These are phyloP conservation scores for Xiphydria camelus DNA, from an alignment of 2,888 invertebrate genomes.

Conservation along the genomic window DNA sequence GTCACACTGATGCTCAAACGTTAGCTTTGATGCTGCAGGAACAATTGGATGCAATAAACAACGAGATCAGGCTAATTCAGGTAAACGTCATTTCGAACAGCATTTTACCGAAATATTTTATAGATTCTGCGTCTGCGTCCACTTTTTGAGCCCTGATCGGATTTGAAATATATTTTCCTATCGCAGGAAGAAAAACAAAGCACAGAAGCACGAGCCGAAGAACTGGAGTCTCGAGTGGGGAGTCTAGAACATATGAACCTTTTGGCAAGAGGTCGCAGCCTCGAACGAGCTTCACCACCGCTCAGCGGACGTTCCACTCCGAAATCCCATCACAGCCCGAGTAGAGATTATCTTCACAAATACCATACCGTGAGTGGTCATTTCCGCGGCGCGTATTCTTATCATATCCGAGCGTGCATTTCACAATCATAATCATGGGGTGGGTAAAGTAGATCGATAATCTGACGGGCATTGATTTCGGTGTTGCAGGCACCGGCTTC, in stretches of 20 bases:
- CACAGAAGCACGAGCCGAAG: slow-evolving; percentile 96
- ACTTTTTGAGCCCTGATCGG: not conserved
- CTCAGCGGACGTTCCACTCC: slow-evolving; percentile 90
- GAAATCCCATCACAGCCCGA: slow-evolving; percentile 76
- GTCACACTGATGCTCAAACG: slow-evolving; percentile 91
- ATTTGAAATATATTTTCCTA: slow-evolving; percentile 36
- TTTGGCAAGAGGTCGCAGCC: slow-evolving; percentile 72
- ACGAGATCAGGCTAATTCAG: slow-evolving; percentile 83
- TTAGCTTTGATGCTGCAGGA: slow-evolving; percentile 98
- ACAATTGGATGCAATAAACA: slow-evolving; percentile 99
- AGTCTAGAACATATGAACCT: slow-evolving; percentile 94
- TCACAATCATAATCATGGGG: too few relatives aligned
- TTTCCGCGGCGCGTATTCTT: slow-evolving; percentile 14
- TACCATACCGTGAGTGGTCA: slow-evolving; percentile 94
- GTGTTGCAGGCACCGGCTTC: slow-evolving; percentile 82
- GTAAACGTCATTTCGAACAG: slow-evolving; percentile 37
- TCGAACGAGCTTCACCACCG: slow-evolving; percentile 74
- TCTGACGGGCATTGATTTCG: slow-evolving; percentile 37
- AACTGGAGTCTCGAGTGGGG: slow-evolving; percentile 93
- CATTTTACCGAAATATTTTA: not conserved
- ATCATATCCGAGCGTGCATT: too few relatives aligned
- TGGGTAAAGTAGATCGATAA: slow-evolving; percentile 16
- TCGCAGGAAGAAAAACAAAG: slow-evolving; percentile 95
- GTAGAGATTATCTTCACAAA: slow-evolving; percentile 85
- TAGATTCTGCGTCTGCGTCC: not conserved